A percentile compares a stretch with the other conserved stretches of the same genome.
These are phyloP conservation scores for Nudaria mundana DNA, from an alignment of 2,888 invertebrate genomes.

Conservation along the genomic window DNA sequence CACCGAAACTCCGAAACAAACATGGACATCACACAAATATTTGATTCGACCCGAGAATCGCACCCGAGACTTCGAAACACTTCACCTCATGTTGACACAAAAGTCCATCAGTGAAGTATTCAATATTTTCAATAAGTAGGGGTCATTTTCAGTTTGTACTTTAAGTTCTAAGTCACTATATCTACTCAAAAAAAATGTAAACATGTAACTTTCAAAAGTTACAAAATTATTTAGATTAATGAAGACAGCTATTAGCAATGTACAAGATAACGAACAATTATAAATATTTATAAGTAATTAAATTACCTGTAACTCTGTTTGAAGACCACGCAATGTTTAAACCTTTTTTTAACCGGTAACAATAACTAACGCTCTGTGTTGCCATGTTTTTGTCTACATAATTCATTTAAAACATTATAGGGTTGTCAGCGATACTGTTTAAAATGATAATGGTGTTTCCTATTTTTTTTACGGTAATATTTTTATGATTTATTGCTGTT, in stretches of 20 bases:
- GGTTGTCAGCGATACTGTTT: slow-evolving; percentile 39
- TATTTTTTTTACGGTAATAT: slow-evolving; percentile 31
- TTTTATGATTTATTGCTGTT: slow-evolving; percentile 28
- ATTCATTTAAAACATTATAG: slow-evolving; percentile 40
- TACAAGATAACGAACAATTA: slow-evolving; percentile 10
- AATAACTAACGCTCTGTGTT: slow-evolving; percentile 40
- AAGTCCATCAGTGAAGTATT: no score
- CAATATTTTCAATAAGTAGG: slow-evolving; percentile 1
- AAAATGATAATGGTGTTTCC: slow-evolving; percentile 33
- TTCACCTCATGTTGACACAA: no score
- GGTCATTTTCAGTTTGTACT: slow-evolving; percentile 3
- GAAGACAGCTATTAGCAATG: slow-evolving; percentile 12
- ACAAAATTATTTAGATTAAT: slow-evolving; percentile 10
- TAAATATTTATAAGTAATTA: slow-evolving; percentile 28
- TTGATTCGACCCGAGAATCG: no score
- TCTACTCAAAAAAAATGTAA: no score
- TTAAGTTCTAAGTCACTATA: no score
- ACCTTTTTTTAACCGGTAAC: slow-evolving; percentile 34
- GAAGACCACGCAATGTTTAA: slow-evolving; percentile 28
- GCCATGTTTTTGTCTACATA: slow-evolving; percentile 41
- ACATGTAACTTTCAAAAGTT: slow-evolving; percentile 5
- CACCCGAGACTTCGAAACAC: no score
- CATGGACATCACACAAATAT: no score
- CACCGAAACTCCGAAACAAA: no score
- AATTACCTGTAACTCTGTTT: slow-evolving; percentile 29